Evolutionary conservation across 1,140 invertebrate species (phyloP).

Genomic region (Tetramorium parvispinum): DNA sequence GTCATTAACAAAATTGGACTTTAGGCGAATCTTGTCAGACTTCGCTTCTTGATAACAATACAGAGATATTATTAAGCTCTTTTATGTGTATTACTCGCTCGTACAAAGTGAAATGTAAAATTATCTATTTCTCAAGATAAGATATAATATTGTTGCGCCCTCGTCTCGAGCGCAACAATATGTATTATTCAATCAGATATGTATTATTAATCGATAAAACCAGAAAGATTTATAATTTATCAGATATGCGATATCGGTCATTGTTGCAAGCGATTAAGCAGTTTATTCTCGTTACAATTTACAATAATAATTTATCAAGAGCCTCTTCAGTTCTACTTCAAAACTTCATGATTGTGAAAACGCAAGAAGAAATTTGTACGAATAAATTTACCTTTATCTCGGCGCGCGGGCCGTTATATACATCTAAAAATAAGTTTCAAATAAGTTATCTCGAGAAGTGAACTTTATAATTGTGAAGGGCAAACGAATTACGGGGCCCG

Average conservation of each 20-base stretch:
- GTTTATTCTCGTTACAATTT: background rate
- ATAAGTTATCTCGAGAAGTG: conserved; percentile 40
- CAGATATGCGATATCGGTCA: background rate
- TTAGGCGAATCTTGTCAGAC: background rate
- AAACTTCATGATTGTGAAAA: background rate
- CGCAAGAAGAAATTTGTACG: conserved; percentile 15
- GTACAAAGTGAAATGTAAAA: background rate
- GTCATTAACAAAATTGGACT: conserved; percentile 50
- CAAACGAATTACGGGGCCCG: conserved; percentile 42
- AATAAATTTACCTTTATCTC: conserved; percentile 16
- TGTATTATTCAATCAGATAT: too few relatives aligned
- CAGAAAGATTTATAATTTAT: background rate
- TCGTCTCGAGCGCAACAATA: too few relatives aligned
- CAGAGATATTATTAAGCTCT: background rate
- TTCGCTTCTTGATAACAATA: conserved; percentile 25
- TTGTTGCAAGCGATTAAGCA: background rate
- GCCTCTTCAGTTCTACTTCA: background rate
- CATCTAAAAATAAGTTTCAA: conserved; percentile 52
- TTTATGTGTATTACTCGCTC: background rate
- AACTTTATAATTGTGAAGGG: conserved; percentile 45
- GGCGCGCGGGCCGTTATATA: background rate
- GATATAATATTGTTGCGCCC: too few relatives aligned
- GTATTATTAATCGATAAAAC: background rate
- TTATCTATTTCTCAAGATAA: background rate
- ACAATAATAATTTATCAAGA: background rate